These are phyloP conservation scores for Phorcus lineatus DNA, from an alignment of 2,888 invertebrate species.

Conservation along the genomic window DNA sequence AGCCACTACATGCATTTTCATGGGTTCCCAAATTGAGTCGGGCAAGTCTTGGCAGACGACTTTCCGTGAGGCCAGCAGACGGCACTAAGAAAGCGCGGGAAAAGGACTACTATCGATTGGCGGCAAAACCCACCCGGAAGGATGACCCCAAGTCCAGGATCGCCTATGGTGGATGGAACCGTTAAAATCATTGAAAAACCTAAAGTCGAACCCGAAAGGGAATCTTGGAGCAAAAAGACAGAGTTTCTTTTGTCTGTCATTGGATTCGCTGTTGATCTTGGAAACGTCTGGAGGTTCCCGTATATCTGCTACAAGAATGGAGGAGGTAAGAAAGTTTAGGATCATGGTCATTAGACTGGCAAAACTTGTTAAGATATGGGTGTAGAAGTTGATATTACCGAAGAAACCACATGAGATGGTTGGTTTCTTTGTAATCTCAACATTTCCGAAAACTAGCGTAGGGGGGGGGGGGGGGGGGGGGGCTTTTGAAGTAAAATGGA, in stretches of 20 bases:
- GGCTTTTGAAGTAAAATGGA: no score
- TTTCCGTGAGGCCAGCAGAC: constrained; percentile 18
- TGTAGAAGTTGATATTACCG: no score
- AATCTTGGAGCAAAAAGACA: constrained; percentile 93
- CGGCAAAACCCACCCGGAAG: not conserved
- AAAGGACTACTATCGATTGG: constrained; percentile 3
- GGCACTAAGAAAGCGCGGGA: constrained; percentile 28
- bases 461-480: no score
- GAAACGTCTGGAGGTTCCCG: constrained; percentile 93
- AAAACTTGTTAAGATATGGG: no score
- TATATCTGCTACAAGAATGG: constrained; percentile 96
- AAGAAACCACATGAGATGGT: no score
- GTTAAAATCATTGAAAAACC: constrained; percentile 53
- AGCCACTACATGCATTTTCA: constrained; percentile 31
- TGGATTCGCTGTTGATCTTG: constrained; percentile 97
- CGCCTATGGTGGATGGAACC: constrained; percentile 52
- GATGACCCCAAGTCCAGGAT: constrained; percentile 45
- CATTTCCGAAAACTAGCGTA: no score
- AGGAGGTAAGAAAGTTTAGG: constrained; percentile 83
- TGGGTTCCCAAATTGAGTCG: constrained; percentile 30
- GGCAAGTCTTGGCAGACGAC: constrained; percentile 10
- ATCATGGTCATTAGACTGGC: no score
- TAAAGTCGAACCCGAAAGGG: constrained; percentile 76
- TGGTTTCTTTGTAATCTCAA: no score
- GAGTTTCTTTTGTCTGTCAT: constrained; percentile 97